These are phyloP conservation scores for Zygaena filipendulae DNA, from an alignment of 2,888 invertebrate genomes.

Conservation along the genomic window DNA sequence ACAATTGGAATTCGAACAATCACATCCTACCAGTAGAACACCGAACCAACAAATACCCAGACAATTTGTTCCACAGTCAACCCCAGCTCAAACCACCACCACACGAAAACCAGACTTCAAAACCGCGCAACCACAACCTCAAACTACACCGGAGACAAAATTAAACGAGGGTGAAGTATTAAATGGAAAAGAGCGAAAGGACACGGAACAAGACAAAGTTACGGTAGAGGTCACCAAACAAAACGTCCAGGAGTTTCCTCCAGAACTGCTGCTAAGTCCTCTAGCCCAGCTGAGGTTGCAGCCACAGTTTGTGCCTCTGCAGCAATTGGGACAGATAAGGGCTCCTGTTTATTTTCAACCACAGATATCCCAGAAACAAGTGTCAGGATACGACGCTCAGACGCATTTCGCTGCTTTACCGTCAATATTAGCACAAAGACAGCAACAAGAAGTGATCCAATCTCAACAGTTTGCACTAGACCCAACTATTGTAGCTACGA, in stretches of 20 bases:
- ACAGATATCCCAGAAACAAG: conserved; percentile 29
- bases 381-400: conserved; percentile 38
- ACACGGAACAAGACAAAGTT: conserved; percentile 29
- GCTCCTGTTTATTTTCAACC: conserved; percentile 35
- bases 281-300: conserved; percentile 44
- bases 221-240: conserved; percentile 51
- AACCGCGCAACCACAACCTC: conserved; percentile 24
- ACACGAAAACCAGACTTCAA: conserved; percentile 24
- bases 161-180: conserved; percentile 40
- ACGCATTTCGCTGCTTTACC: conserved; percentile 49
- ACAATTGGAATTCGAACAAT: conserved; percentile 31
- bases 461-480: conserved; percentile 26
- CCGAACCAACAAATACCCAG: conserved; percentile 33
- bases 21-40: conserved; percentile 24
- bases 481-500: conserved; percentile 26
- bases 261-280: conserved; percentile 45
- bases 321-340: conserved; percentile 32
- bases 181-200: conserved; percentile 21
- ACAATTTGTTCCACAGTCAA: conserved; percentile 34
- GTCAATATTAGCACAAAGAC: conserved; percentile 45
- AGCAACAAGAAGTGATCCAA: conserved; percentile 20
- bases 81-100: conserved; percentile 24
- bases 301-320: conserved; percentile 37
- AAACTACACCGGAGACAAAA: conserved; percentile 29
- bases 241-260: conserved; percentile 48